Percentiles rank a stretch among this genome's conserved stretches.
These are phyloP conservation scores for Micromys minutus DNA, from an alignment of 2,113 vertebrate genomes.

Conservation along the genomic window DNA sequence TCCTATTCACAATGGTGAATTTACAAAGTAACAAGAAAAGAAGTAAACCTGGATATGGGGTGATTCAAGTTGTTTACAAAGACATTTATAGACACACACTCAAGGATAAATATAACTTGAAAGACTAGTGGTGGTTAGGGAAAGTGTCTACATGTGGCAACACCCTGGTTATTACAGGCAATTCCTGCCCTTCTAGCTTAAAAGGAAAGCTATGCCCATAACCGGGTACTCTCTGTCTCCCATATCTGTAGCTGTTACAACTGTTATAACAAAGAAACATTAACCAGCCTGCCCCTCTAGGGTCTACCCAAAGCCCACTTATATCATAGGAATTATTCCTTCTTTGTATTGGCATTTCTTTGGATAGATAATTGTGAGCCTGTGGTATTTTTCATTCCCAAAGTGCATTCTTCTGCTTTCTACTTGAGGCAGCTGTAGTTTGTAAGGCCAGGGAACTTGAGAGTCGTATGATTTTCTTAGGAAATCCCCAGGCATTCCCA, in stretches of 20 bases:
- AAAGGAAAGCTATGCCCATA: background rate
- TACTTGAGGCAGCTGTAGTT: slow-evolving; percentile 49
- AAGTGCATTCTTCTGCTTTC: slow-evolving; percentile 63
- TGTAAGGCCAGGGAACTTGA: slow-evolving; percentile 48
- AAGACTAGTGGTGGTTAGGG: background rate
- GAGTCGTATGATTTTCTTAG: slow-evolving; percentile 58
- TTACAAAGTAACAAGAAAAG: background rate
- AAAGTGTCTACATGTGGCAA: background rate
- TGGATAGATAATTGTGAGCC: background rate
- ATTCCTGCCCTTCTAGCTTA: background rate
- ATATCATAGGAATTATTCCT: background rate
- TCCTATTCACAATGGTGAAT: background rate
- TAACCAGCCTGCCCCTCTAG: background rate
- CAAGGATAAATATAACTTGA: background rate
- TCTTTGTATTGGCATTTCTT: background rate
- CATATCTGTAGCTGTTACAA: background rate
- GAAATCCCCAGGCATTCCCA: slow-evolving; percentile 57
- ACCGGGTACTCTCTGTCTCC: background rate
- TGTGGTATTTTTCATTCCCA: background rate
- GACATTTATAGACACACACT: background rate
- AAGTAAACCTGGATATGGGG: background rate
- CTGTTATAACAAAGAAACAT: background rate
- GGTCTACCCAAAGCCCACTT: background rate
- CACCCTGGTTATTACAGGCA: background rate
- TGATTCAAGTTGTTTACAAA: background rate